A percentile compares a stretch with the other conserved stretches of the same genome.
Conservation (phyloP, 2,888 invertebrate species). For the Frankliniella fusca region DNA sequence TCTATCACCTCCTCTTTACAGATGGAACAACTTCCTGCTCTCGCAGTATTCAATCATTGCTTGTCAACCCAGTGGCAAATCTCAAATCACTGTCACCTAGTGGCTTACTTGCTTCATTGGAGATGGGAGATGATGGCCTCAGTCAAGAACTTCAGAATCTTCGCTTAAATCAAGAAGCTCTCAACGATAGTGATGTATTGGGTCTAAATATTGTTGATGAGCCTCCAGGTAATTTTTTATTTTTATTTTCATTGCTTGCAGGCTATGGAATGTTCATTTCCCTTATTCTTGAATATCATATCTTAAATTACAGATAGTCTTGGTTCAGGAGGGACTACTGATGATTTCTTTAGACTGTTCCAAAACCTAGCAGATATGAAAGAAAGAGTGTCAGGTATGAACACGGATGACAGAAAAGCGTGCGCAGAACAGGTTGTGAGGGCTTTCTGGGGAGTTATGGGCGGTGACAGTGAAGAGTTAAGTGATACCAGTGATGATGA, state of each 20-base stretch:
- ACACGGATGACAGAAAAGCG: conserved; percentile 59
- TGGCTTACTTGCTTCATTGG: neutral
- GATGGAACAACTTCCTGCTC: conserved; percentile 35
- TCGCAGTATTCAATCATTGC: neutral
- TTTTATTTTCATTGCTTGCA: neutral
- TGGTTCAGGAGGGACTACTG: neutral
- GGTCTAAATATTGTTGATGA: neutral
- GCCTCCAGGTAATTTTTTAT: neutral
- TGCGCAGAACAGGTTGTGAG: conserved; percentile 69
- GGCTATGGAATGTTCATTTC: neutral
- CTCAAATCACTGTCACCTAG: neutral
- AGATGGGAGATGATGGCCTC: conserved; percentile 11
- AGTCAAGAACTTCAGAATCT: conserved; percentile 30
- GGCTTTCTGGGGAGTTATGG: conserved; percentile 70
- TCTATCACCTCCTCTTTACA: conserved; percentile 27
- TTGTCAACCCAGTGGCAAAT: neutral
- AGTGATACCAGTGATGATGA: neutral
- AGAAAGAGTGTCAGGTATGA: conserved; percentile 59
- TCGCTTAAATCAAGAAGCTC: neutral
- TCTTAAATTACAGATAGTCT: neutral
- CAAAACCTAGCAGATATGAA: conserved; percentile 63
- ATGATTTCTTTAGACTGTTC: conserved; percentile 61
- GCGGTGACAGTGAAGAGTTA: conserved; percentile 66
- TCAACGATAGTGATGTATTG: neutral
- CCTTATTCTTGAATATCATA: neutral